These are phyloP conservation scores for Lycopodina hypogea DNA, from an alignment of 37 sponge, comb jelly and placozoan genomes.

Conservation along the genomic window DNA sequence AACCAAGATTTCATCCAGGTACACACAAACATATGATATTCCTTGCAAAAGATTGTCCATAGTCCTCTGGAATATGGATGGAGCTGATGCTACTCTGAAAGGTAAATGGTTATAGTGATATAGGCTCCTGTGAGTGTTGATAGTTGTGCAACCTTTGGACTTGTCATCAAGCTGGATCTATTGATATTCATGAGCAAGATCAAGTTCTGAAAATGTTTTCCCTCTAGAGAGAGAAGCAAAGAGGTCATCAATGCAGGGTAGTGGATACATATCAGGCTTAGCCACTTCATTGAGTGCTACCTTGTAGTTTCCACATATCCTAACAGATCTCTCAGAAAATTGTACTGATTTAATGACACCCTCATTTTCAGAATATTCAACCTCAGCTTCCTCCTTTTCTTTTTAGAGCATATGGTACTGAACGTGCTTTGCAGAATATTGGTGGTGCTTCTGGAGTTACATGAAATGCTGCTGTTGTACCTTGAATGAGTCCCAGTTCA, in stretches of 20 bases:
- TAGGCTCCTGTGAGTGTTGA: conserved; percentile 58
- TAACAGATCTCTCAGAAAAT: no score
- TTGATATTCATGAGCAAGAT: conserved; percentile 48
- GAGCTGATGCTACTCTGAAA: conserved; percentile 39
- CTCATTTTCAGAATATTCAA: no score
- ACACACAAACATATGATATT: conserved; percentile 22
- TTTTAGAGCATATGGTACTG: no score
- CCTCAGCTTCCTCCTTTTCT: no score
- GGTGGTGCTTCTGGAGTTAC: no score
- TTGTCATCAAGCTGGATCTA: conserved; percentile 34
- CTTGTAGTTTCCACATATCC: no score
- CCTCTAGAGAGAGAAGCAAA: no score
- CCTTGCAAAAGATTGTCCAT: conserved; percentile 11
- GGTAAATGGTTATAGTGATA: conserved; percentile 19
- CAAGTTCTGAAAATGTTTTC: conserved; percentile 59
- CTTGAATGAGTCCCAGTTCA: no score
- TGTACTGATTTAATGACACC: no score
- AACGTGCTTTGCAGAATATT: no score
- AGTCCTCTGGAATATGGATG: conserved; percentile 41
- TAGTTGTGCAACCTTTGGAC: conserved; percentile 12
- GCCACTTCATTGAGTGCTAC: conserved; percentile 45
- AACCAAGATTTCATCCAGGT: conserved; percentile 14
- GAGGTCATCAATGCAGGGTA: conserved; percentile 46
- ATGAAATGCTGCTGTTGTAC: no score
- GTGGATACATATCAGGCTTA: conserved; percentile 38